phyloP scores from a whole-genome alignment of 2,113 vertebrate genomes.

The Neogobius melanostomus region DNA sequence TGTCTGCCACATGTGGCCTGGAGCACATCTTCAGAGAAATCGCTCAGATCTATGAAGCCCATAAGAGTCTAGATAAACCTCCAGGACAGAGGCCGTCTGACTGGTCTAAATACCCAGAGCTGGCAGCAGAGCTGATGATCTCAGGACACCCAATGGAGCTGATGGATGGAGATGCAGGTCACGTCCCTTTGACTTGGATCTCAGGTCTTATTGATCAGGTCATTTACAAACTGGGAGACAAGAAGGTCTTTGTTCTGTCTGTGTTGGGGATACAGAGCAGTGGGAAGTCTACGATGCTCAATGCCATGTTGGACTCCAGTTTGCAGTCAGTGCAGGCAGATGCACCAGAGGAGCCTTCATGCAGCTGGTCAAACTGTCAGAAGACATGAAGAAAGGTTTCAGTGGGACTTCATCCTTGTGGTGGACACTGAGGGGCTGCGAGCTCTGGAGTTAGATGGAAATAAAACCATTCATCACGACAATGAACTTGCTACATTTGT shows the following conservation, averaged over 20 bases:
- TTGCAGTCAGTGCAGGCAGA: conserved; percentile 75
- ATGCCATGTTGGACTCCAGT: conserved; percentile 71
- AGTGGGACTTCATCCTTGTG: conserved; percentile 30
- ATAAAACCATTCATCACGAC: no score
- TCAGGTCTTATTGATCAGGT: conserved; percentile 75
- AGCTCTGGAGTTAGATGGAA: conserved; percentile 40
- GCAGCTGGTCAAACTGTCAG: conserved; percentile 52
- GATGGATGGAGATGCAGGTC: conserved; percentile 82
- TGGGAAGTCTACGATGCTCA: conserved; percentile 80
- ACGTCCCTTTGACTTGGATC: conserved; percentile 78
- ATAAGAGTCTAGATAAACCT: conserved; percentile 19
- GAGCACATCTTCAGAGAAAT: conserved; percentile 80
- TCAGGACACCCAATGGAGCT: conserved; percentile 78
- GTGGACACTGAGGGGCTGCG: conserved; percentile 60
- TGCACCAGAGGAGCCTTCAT: conserved; percentile 79
- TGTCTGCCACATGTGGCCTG: conserved; percentile 63
- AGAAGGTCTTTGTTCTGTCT: conserved; percentile 78
- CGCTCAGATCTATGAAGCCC: conserved; percentile 79
- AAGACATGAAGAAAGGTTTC: conserved; percentile 17
- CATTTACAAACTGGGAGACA: conserved; percentile 73
- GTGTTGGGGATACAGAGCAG: conserved; percentile 78
- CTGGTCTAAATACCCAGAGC: conserved; percentile 55
- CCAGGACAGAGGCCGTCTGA: neutral
- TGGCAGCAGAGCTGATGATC: conserved; percentile 78
- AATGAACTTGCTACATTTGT: no score